A percentile compares a stretch with the other conserved stretches of the same genome.
Evolutionary conservation across 2,888 invertebrate species (phyloP).

Genomic region (Nephrotoma flavescens): DNA sequence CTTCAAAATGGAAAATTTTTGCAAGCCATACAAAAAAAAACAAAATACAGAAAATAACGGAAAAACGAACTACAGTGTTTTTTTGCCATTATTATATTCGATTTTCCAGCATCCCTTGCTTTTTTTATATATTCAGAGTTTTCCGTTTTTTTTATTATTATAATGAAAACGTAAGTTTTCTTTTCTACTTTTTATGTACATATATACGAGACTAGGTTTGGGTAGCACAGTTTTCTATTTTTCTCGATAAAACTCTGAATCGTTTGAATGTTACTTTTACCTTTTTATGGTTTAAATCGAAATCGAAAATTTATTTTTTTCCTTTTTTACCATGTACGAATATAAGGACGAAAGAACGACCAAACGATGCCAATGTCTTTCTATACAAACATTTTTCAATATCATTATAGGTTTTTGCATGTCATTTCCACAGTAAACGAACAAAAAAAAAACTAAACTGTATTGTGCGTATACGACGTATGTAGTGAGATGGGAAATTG

Average conservation of each 20-base stretch:
- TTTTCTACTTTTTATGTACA: background rate
- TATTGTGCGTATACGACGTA: background rate
- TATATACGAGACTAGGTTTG: background rate
- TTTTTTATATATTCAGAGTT: background rate
- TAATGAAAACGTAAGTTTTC: background rate
- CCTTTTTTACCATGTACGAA: background rate
- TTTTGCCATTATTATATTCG: background rate
- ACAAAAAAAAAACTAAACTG: background rate
- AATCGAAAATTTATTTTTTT: background rate
- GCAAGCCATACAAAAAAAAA: background rate
- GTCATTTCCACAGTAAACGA: background rate
- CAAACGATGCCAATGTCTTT: background rate
- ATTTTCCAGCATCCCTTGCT: background rate
- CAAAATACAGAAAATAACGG: background rate
- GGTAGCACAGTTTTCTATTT: background rate
- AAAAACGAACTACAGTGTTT: background rate
- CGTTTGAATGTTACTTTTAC: background rate
- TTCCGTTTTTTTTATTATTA: background rate
- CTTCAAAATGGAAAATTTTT: background rate
- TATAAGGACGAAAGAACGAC: background rate
- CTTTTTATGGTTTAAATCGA: background rate
- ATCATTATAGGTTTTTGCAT: background rate
- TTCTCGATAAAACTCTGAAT: background rate
- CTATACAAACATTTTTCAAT: background rate
- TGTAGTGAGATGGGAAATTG: background rate